Percentiles rank a stretch among this genome's conserved stretches.
phyloP scores from a whole-genome alignment of 2,888 invertebrate species.

The Folsomia candida region DNA sequence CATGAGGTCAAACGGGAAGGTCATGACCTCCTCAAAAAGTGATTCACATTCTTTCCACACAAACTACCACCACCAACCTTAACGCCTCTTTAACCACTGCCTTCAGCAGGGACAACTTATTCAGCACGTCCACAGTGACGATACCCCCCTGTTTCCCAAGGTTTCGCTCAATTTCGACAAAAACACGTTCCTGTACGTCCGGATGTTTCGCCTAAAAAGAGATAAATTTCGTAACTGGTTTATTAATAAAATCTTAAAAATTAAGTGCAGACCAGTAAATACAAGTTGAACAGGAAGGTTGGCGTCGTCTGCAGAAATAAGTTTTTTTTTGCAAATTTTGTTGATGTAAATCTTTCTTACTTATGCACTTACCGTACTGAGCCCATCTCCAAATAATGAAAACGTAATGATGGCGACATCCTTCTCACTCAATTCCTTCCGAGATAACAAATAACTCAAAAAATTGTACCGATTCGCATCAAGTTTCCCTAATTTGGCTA shows the following conservation, averaged over 20 bases:
- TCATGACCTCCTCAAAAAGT: too few species aligned
- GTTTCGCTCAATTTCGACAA: slow-evolving; percentile 53
- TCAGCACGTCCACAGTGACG: slow-evolving; percentile 54
- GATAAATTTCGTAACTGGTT: too few species aligned
- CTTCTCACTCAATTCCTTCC: slow-evolving; percentile 54
- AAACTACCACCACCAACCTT: slow-evolving; percentile 52
- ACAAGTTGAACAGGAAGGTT: slow-evolving; percentile 51
- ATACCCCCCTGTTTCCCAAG: slow-evolving; percentile 51
- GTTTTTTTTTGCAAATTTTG: slow-evolving; percentile 7
- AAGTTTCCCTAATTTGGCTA: slow-evolving; percentile 51
- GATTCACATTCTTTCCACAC: background rate
- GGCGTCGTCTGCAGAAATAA: slow-evolving; percentile 56
- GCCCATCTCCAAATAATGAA: slow-evolving; percentile 59
- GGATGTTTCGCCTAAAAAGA: slow-evolving; percentile 42
- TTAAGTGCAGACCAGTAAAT: slow-evolving; percentile 49
- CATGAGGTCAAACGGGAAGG: too few species aligned
- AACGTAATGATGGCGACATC: slow-evolving; percentile 57
- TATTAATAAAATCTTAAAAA: background rate
- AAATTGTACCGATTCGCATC: slow-evolving; percentile 55
- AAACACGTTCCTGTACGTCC: slow-evolving; percentile 43
- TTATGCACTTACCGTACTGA: slow-evolving; percentile 56
- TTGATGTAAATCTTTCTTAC: background rate
- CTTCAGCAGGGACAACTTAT: slow-evolving; percentile 59
- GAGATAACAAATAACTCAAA: slow-evolving; percentile 56
- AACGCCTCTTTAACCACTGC: slow-evolving; percentile 66